Evolutionary conservation across 2,113 vertebrate genomes (phyloP).

Genomic region (Zosterops japonicus): DNA sequence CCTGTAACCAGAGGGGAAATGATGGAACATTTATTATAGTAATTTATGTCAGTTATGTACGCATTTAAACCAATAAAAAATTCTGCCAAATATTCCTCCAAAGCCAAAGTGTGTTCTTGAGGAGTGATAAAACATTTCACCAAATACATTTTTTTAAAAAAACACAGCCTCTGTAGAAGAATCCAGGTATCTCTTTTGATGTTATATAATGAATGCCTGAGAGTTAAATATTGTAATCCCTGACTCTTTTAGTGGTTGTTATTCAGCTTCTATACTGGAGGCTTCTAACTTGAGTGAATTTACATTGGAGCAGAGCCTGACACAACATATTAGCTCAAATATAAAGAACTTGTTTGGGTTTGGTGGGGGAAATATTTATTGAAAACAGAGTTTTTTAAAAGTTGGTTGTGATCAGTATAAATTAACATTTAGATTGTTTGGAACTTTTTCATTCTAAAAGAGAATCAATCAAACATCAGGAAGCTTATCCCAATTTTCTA

Average conservation of each 20-base stretch:
- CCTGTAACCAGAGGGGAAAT: not conserved
- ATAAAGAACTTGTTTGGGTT: not conserved
- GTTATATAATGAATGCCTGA: not conserved
- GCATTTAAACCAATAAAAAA: slow-evolving; percentile 24
- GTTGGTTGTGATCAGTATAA: not conserved
- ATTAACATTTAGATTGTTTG: not conserved
- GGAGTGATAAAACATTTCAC: not conserved
- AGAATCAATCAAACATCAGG: not conserved
- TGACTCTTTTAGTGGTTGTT: not conserved
- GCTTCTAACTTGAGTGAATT: not conserved
- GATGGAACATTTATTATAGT: not conserved
- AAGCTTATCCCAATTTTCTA: not conserved
- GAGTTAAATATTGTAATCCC: not conserved
- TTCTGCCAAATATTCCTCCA: slow-evolving; percentile 1
- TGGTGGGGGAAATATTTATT: not conserved
- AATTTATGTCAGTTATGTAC: not conserved
- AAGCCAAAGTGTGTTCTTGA: not conserved
- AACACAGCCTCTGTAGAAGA: not conserved
- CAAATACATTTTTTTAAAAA: not conserved
- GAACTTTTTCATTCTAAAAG: not conserved
- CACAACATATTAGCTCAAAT: not conserved
- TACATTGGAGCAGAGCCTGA: not conserved
- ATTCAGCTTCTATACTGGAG: not conserved
- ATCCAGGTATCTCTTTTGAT: slow-evolving; percentile 21
- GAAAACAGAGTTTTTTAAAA: not conserved